These are phyloP conservation scores for Mamestra brassicae DNA, from an alignment of 2,888 invertebrate species.

Conservation along the genomic window DNA sequence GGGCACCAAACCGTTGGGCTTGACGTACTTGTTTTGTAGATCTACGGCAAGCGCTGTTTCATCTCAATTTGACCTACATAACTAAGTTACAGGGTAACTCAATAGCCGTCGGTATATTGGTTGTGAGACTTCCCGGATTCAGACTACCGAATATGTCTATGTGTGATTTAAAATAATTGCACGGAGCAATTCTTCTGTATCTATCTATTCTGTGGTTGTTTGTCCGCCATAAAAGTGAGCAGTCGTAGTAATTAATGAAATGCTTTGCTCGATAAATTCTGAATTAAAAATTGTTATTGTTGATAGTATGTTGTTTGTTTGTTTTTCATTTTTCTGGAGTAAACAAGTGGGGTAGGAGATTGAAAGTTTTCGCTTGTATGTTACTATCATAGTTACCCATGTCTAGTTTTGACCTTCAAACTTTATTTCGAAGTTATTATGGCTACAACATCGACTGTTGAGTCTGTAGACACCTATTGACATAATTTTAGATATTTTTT, in stretches of 20 bases:
- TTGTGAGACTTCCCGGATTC: not conserved
- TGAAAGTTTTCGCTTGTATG: slow-evolving; percentile 9
- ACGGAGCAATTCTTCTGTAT: not conserved
- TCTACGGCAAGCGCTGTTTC: too few relatives aligned
- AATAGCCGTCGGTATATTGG: too few relatives aligned
- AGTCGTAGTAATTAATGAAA: slow-evolving; percentile 61
- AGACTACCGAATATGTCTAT: not conserved
- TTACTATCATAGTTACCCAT: not conserved
- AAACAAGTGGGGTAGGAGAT: slow-evolving; percentile 41
- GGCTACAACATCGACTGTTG: not conserved
- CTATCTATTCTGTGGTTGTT: slow-evolving; percentile 34
- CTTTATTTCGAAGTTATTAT: not conserved
- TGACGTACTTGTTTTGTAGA: too few relatives aligned
- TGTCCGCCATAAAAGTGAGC: slow-evolving; percentile 50
- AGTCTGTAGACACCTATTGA: not conserved
- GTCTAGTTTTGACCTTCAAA: not conserved
- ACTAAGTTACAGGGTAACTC: too few relatives aligned
- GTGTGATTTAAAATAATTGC: not conserved
- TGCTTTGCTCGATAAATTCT: slow-evolving; percentile 58
- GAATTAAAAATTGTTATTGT: slow-evolving; percentile 60
- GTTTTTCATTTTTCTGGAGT: slow-evolving; percentile 36
- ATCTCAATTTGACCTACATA: too few relatives aligned
- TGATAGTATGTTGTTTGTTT: slow-evolving; percentile 48
- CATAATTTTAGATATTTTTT: not conserved
- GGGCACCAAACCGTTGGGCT: too few relatives aligned